A percentile compares a stretch with the other conserved stretches of the same genome.
phyloP scores from a whole-genome alignment of 1,140 invertebrate species.

The Trichomalopsis sarcophagae region DNA sequence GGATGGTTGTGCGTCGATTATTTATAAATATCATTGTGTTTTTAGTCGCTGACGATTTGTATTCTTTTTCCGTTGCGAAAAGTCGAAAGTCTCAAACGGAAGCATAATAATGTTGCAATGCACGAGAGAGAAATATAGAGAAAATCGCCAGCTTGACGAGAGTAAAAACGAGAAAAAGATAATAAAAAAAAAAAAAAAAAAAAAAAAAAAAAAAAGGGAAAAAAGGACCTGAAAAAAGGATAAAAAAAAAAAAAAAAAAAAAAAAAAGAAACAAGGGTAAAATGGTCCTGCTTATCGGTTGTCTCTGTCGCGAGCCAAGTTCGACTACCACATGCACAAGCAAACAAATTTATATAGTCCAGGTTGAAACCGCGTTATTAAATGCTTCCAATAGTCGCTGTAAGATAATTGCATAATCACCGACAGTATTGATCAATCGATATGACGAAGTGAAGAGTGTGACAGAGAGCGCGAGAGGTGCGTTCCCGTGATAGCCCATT shows the following conservation, averaged over 20 bases:
- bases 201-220: neutral
- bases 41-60: neutral
- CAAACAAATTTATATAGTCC: constrained; percentile 22
- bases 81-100: neutral
- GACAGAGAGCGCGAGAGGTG: neutral
- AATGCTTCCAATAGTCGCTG: constrained; percentile 49
- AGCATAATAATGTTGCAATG: neutral
- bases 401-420: constrained; percentile 40
- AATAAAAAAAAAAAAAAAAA: neutral
- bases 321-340: neutral
- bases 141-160: neutral
- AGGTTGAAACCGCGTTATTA: constrained; percentile 18
- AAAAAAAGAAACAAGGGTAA: neutral
- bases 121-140: neutral
- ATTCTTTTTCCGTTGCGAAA: neutral
- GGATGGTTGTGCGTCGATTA: constrained; percentile 22
- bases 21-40: constrained; percentile 23
- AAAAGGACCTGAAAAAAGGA: neutral
- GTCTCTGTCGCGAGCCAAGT: neutral
- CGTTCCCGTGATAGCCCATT: constrained; percentile 41
- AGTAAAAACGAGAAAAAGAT: neutral
- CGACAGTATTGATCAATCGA: constrained; percentile 48
- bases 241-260: neutral
- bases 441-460: constrained; percentile 24
- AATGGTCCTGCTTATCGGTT: neutral